Evolutionary conservation across 1,140 invertebrate genomes (phyloP).

Genomic region (Drosophila subpulchrella): DNA sequence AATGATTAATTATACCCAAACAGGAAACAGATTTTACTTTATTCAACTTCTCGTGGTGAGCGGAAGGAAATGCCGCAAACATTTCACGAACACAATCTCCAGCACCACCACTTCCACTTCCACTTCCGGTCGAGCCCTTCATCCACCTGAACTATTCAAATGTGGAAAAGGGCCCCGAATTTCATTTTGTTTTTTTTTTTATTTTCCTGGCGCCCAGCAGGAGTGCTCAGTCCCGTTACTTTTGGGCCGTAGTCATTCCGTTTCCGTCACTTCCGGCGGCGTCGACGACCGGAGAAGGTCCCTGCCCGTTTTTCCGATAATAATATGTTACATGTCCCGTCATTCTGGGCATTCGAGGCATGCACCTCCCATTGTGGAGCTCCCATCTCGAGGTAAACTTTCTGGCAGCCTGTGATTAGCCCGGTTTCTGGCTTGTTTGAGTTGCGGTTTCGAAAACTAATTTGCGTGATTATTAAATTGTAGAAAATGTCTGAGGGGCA

Average conservation of each 20-base stretch:
- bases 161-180: constrained; percentile 18
- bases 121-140: constrained; percentile 57
- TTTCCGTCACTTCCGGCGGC: constrained; percentile 72
- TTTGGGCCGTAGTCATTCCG: constrained; percentile 68
- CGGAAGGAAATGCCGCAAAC: constrained; percentile 80
- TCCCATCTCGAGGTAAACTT: constrained; percentile 11
- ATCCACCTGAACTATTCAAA: constrained; percentile 73
- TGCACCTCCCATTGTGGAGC: background rate
- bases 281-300: constrained; percentile 26
- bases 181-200: constrained; percentile 64
- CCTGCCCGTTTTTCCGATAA: constrained; percentile 68
- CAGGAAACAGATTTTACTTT: constrained; percentile 83
- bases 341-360: constrained; percentile 19
- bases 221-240: constrained; percentile 6
- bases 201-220: constrained; percentile 42
- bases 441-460: constrained; percentile 79
- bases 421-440: constrained; percentile 46
- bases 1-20: constrained; percentile 82
- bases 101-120: constrained; percentile 16
- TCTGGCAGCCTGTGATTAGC: constrained; percentile 47
- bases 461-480: constrained; percentile 81
- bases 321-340: constrained; percentile 71
- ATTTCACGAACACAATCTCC: constrained; percentile 70
- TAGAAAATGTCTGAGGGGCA: constrained; percentile 13
- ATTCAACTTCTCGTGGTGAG: constrained; percentile 74